Evolutionary conservation across 1,140 invertebrate genomes (phyloP).

Genomic region (Propsilocerus akamusi): DNA sequence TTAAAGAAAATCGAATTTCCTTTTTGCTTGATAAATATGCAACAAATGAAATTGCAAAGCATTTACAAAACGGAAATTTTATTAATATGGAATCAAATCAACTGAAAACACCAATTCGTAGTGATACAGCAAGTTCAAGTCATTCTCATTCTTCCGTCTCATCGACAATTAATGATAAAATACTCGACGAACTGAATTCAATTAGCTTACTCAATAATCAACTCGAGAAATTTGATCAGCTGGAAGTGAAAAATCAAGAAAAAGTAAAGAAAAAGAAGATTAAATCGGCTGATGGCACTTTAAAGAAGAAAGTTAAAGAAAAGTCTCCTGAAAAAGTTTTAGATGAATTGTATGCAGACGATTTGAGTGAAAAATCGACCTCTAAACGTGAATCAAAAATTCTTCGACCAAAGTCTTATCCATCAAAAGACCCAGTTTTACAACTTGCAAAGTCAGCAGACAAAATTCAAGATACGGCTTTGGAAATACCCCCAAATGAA

Average conservation of each 20-base stretch:
- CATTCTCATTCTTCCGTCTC: conserved; percentile 9
- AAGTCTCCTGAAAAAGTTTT: conserved; percentile 13
- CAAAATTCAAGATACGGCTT: background rate
- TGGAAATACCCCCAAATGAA: background rate
- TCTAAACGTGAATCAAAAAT: conserved; percentile 32
- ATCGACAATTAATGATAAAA: background rate
- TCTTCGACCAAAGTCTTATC: conserved; percentile 33
- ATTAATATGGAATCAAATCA: conserved; percentile 14
- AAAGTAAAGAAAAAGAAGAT: conserved; percentile 12
- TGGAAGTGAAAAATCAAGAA: conserved; percentile 13
- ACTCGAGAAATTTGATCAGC: background rate
- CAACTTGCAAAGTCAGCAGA: background rate
- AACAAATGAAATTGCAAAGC: background rate
- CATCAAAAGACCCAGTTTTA: conserved; percentile 16
- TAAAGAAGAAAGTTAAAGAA: background rate
- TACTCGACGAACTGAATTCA: conserved; percentile 15
- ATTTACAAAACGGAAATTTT: background rate
- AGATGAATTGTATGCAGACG: conserved; percentile 13
- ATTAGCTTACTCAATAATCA: conserved; percentile 1
- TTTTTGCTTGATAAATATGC: background rate
- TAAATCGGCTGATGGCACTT: background rate
- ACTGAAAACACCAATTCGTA: background rate
- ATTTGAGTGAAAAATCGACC: background rate
- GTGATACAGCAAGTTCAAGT: conserved; percentile 13
- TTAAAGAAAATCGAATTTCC: background rate